Evolutionary conservation across 1,140 invertebrate species (phyloP).

Genomic region (Heliconius eleuchia): DNA sequence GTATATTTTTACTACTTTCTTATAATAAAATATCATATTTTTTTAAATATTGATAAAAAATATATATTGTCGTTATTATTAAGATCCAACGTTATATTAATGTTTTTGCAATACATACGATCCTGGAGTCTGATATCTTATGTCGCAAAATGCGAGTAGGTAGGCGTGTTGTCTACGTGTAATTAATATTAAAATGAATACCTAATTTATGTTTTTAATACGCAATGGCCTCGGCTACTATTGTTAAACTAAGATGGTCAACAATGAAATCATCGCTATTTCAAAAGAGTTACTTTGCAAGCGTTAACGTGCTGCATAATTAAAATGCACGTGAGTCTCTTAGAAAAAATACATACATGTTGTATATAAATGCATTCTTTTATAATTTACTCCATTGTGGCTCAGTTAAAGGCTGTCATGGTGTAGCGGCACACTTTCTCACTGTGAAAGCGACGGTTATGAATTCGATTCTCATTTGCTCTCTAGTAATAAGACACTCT

Average conservation of each 20-base stretch:
- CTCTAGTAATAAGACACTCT: no score
- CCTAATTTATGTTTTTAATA: slow-evolving; percentile 17
- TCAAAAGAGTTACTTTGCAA: not conserved
- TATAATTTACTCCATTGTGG: not conserved
- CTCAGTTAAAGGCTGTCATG: no score
- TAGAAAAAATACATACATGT: not conserved
- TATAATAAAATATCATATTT: no score
- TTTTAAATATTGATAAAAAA: no score
- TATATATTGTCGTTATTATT: no score
- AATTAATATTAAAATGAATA: slow-evolving; percentile 21
- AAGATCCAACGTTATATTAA: not conserved
- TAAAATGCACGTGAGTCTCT: not conserved
- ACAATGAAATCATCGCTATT: slow-evolving; percentile 27
- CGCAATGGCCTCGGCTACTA: not conserved
- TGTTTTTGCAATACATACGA: not conserved
- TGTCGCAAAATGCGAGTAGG: not conserved
- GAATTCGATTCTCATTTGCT: no score
- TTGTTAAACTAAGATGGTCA: slow-evolving; percentile 14
- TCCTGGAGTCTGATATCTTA: not conserved
- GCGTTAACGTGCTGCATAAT: not conserved
- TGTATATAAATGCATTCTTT: not conserved
- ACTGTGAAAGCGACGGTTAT: no score
- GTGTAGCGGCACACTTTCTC: no score
- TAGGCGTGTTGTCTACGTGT: not conserved
- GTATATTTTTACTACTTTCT: no score